Conservation (phyloP, 2,888 invertebrate species). For the Xylocampa areola region DNA sequence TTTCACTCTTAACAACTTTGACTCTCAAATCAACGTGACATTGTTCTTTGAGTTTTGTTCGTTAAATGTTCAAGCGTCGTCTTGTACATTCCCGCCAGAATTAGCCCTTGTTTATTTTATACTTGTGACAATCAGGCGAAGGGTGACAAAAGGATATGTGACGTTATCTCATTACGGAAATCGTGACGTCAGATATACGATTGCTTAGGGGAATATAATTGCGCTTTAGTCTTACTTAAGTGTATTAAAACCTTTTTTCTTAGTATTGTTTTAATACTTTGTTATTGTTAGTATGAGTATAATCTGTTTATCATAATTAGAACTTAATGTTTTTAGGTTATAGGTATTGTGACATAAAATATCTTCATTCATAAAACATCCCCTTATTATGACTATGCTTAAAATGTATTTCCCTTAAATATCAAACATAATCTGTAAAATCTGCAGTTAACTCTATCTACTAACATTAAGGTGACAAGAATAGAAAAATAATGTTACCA, state of each 20-base stretch:
- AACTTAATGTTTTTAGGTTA: too few relatives aligned
- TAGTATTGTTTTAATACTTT: too few relatives aligned
- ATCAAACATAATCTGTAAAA: too few relatives aligned
- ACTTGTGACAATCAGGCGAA: slow-evolving; percentile 76
- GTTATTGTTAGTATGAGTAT: too few relatives aligned
- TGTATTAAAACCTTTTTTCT: neutral
- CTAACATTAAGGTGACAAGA: too few relatives aligned
- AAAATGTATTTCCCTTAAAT: too few relatives aligned
- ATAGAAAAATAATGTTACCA: too few relatives aligned
- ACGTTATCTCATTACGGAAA: slow-evolving; percentile 62
- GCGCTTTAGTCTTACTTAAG: slow-evolving; percentile 57
- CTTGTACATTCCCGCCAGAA: slow-evolving; percentile 69
- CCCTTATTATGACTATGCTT: too few relatives aligned
- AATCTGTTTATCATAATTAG: too few relatives aligned
- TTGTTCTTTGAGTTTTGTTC: slow-evolving; percentile 68
- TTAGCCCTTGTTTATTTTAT: slow-evolving; percentile 82
- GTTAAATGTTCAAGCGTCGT: slow-evolving; percentile 73
- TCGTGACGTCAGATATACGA: slow-evolving; percentile 38
- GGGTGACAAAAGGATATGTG: slow-evolving; percentile 73
- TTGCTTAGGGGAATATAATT: slow-evolving; percentile 40
- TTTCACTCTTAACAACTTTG: slow-evolving; percentile 49
- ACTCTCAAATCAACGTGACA: slow-evolving; percentile 66
- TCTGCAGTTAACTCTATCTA: too few relatives aligned
- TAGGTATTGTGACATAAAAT: too few relatives aligned
- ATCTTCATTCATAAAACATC: too few relatives aligned